phyloP scores from a whole-genome alignment of 2,888 invertebrate species.

The Yponomeuta malinellus region DNA sequence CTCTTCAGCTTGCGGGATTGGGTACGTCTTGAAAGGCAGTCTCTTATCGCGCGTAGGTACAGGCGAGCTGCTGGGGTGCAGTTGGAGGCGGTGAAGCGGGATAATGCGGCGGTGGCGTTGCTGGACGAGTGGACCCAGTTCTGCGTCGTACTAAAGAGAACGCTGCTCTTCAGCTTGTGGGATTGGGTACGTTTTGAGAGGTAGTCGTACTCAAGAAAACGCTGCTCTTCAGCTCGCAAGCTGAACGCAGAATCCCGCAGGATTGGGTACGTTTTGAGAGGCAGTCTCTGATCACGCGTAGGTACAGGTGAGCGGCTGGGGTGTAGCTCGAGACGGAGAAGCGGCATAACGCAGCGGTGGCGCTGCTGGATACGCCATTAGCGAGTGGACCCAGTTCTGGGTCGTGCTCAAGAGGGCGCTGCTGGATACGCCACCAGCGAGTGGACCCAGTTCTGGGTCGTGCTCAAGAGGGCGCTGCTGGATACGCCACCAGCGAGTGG shows the following conservation, averaged over 20 bases:
- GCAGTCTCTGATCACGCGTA: too few relatives aligned
- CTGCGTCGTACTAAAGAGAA: constrained; percentile 90
- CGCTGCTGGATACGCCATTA: constrained; percentile 72
- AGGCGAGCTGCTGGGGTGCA: constrained; percentile 74
- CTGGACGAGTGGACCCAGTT: constrained; percentile 87
- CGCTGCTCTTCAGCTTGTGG: constrained; percentile 88
- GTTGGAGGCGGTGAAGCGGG: constrained; percentile 79
- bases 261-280: constrained; percentile 83
- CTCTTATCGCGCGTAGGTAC: constrained; percentile 13
- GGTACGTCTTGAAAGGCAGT: constrained; percentile 70
- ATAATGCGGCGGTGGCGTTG: constrained; percentile 82
- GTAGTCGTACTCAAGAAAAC: constrained; percentile 86
- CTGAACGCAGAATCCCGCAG: constrained; percentile 41
- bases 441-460: constrained; percentile 89
- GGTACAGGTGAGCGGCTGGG: constrained; percentile 64
- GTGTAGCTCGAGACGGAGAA: constrained; percentile 80
- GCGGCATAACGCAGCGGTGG: constrained; percentile 80
- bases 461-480: constrained; percentile 86
- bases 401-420: constrained; percentile 90
- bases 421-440: constrained; percentile 89
- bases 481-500: constrained; percentile 71
- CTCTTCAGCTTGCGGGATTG: constrained; percentile 92
- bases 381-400: constrained; percentile 87
- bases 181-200: constrained; percentile 83
- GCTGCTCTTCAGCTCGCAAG: constrained; percentile 83